These are phyloP conservation scores for Eleutherodactylus coqui DNA, from an alignment of 2,797 vertebrate genomes.

Conservation along the genomic window DNA sequence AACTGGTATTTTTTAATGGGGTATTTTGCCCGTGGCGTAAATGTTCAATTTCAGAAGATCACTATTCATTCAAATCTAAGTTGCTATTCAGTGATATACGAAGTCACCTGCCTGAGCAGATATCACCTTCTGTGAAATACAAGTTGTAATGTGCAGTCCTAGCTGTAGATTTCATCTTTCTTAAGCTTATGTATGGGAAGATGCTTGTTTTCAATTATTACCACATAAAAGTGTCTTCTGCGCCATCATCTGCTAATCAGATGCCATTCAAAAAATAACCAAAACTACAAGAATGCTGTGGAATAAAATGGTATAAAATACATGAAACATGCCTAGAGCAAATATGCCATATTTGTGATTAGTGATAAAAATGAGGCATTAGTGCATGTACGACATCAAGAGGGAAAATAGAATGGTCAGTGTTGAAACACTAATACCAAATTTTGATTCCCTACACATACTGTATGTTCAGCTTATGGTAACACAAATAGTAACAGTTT, in stretches of 20 bases:
- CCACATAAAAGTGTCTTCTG: not conserved
- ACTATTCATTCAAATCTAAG: not conserved
- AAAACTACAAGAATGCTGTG: not conserved
- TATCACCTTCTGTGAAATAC: not conserved
- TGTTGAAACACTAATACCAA: no score
- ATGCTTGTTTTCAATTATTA: no score
- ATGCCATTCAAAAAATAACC: not conserved
- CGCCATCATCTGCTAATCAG: not conserved
- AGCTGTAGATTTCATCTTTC: not conserved
- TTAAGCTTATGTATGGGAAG: not conserved
- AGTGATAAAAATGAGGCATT: not conserved
- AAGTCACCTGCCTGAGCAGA: not conserved
- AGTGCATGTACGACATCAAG: not conserved
- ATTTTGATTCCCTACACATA: no score
- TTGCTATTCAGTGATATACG: not conserved
- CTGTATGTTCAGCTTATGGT: no score
- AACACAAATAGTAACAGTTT: no score
- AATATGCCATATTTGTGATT: no score
- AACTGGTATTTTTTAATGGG: not conserved
- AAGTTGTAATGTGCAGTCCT: no score
- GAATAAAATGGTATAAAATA: not conserved
- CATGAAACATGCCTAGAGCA: no score
- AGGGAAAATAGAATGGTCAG: not conserved
- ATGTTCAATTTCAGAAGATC: no score
- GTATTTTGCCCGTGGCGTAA: not conserved